Evolutionary conservation across 2,888 invertebrate species (phyloP).

Genomic region (Hemaris fuciformis): DNA sequence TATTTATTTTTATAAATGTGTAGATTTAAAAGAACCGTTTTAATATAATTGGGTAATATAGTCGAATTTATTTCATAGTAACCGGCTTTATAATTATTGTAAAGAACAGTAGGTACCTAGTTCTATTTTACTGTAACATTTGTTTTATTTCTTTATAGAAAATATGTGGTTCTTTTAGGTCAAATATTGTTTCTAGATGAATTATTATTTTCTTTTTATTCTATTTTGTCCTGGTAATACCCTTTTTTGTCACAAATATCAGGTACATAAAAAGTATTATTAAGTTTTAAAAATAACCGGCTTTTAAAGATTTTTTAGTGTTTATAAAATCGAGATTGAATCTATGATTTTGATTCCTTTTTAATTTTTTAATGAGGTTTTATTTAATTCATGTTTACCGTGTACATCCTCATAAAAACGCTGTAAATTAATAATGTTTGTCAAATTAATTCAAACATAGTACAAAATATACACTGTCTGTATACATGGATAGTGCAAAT

Average conservation of each 20-base stretch:
- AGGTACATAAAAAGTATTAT: conserved; percentile 32
- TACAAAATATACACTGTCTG: not conserved
- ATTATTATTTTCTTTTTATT: not conserved
- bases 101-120: no score
- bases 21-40: no score
- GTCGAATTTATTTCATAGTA: no score
- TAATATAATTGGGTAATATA: no score
- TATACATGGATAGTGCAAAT: not conserved
- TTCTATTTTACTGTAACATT: no score
- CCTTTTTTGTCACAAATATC: conserved; percentile 36
- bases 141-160: no score
- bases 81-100: no score
- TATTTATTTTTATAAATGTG: not conserved
- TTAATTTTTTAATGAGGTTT: conserved; percentile 6
- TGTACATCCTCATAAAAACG: not conserved
- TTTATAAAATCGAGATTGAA: not conserved
- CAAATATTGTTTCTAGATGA: not conserved
- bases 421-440: not conserved
- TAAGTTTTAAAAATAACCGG: conserved; percentile 21
- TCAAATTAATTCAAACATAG: not conserved
- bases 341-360: not conserved
- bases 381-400: not conserved
- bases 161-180: not conserved
- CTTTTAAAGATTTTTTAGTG: no score
- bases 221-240: not conserved